phyloP scores from a whole-genome alignment of 2,888 invertebrate species.

The Stenotaenia linearis region DNA sequence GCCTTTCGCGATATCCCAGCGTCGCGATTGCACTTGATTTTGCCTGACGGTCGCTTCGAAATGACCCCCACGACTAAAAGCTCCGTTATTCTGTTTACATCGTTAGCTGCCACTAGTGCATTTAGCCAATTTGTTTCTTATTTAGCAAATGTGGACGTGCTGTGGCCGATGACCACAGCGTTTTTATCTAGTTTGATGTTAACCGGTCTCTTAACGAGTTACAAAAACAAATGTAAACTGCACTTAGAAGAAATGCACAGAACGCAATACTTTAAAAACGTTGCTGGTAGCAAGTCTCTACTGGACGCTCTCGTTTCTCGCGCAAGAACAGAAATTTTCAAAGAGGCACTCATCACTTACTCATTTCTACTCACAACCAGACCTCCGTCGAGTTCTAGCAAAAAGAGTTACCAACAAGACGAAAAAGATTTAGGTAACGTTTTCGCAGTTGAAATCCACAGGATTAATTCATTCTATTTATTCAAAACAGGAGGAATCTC shows the following conservation, averaged over 20 bases:
- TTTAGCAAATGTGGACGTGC: not conserved
- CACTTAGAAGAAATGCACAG: slow-evolving; percentile 1
- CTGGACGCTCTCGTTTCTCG: not conserved
- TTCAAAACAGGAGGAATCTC: not conserved
- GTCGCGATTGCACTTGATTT: not conserved
- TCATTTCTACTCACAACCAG: slow-evolving; percentile 26
- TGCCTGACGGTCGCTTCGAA: slow-evolving; percentile 20
- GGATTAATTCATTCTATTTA: not conserved
- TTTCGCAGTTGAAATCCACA: not conserved
- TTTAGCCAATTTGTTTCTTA: not conserved
- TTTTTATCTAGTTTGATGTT: not conserved
- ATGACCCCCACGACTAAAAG: not conserved
- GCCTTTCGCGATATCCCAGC: slow-evolving; percentile 29
- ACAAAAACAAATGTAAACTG: not conserved
- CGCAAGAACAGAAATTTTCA: slow-evolving; percentile 26
- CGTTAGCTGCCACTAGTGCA: not conserved
- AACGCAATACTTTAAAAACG: slow-evolving; percentile 24
- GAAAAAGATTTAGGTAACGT: not conserved
- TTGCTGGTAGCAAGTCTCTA: slow-evolving; percentile 10
- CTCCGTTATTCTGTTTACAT: not conserved
- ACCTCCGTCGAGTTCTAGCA: not conserved
- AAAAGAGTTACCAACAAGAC: slow-evolving; percentile 5
- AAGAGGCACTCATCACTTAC: slow-evolving; percentile 27
- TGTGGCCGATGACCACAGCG: slow-evolving; percentile 16
- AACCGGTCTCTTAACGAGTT: not conserved